Percentiles rank a stretch among this genome's conserved stretches.
Evolutionary conservation across 1,140 invertebrate species (phyloP).

Genomic region (Trialeurodes vaporariorum): DNA sequence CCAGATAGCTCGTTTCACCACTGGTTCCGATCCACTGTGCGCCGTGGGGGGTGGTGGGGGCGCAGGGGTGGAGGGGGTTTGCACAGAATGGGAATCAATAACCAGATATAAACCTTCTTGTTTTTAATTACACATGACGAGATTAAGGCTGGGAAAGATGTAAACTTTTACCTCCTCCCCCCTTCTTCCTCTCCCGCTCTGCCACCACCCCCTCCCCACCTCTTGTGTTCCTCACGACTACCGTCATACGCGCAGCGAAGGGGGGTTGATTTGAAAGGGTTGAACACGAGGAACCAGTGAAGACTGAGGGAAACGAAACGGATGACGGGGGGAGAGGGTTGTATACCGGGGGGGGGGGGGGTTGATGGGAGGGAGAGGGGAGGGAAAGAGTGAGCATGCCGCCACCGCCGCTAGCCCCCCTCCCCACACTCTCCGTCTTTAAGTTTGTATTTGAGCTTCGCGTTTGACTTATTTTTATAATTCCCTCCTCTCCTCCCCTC

Average conservation of each 20-base stretch:
- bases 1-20: too few relatives aligned
- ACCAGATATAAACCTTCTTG: neutral
- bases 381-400: too few relatives aligned
- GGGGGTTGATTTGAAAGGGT: neutral
- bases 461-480: conserved; percentile 1
- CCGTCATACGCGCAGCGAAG: too few relatives aligned
- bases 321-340: too few relatives aligned
- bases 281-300: neutral
- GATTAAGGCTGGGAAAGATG: neutral
- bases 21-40: too few relatives aligned
- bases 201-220: too few relatives aligned
- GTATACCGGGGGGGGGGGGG: neutral
- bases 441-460: neutral
- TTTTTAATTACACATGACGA: conserved; percentile 1
- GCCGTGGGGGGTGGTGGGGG: too few relatives aligned
- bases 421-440: neutral
- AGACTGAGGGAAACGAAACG: too few relatives aligned
- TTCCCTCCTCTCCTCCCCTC: neutral
- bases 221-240: too few relatives aligned
- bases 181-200: too few relatives aligned
- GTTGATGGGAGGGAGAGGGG: too few relatives aligned
- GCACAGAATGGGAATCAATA: neutral
- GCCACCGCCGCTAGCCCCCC: too few relatives aligned
- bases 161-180: neutral
- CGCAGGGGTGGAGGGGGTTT: neutral